phyloP scores from a whole-genome alignment of 2,888 invertebrate species.

The Polydrusus tereticollis region DNA sequence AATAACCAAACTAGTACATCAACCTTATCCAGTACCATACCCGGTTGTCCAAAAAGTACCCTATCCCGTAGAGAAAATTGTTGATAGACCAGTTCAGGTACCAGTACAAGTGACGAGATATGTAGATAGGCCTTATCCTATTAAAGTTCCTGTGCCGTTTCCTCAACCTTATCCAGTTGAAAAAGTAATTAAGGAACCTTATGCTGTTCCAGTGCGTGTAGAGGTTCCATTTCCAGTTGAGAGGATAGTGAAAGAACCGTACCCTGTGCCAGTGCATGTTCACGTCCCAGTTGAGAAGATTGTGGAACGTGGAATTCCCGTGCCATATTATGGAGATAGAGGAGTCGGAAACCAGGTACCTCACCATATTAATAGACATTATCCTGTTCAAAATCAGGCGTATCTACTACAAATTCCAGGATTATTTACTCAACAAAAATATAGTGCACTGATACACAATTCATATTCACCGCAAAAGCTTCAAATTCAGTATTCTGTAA shows the following conservation, averaged over 20 bases:
- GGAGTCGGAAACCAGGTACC: conserved; percentile 57
- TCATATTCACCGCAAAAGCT: conserved; percentile 31
- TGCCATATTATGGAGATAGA: conserved; percentile 62
- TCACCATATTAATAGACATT: conserved; percentile 42
- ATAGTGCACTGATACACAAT: conserved; percentile 39
- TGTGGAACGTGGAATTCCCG: conserved; percentile 54
- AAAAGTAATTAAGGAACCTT: conserved; percentile 59
- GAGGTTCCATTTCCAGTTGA: conserved; percentile 62
- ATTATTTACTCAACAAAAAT: conserved; percentile 39
- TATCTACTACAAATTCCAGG: conserved; percentile 41
- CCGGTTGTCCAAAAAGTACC: conserved; percentile 59
- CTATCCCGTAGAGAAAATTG: conserved; percentile 57
- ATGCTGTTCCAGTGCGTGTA: conserved; percentile 64
- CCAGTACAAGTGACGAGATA: conserved; percentile 70
- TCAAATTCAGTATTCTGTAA: conserved; percentile 16
- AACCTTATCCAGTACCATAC: conserved; percentile 63
- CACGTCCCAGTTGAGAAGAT: conserved; percentile 69
- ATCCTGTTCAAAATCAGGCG: conserved; percentile 14
- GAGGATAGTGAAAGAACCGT: conserved; percentile 62
- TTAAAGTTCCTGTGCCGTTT: conserved; percentile 65
- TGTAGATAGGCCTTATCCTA: conserved; percentile 67
- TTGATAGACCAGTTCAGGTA: conserved; percentile 68
- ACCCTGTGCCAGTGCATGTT: conserved; percentile 66
- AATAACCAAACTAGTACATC: conserved; percentile 43
- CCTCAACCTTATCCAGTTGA: conserved; percentile 60